Evolutionary conservation across 2,888 invertebrate genomes (phyloP).

Genomic region (Diadromus collaris): DNA sequence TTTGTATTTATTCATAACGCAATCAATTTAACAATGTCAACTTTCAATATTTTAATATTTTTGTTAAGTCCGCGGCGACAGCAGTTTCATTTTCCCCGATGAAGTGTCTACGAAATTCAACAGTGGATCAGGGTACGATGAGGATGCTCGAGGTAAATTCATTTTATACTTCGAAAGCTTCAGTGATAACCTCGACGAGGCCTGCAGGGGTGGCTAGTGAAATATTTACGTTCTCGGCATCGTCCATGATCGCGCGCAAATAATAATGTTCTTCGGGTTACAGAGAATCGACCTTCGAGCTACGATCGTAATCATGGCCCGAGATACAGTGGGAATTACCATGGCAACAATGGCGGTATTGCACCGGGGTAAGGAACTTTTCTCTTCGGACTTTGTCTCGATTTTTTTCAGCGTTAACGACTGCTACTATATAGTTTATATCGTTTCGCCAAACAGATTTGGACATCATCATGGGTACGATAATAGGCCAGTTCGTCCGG

Average conservation of each 20-base stretch:
- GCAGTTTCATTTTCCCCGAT: slow-evolving; percentile 50
- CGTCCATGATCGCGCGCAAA: background rate
- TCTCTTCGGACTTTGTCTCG: background rate
- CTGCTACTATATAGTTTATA: background rate
- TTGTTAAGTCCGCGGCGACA: slow-evolving; percentile 27
- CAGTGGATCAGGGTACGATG: slow-evolving; percentile 11
- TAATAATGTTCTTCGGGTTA: background rate
- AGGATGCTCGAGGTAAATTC: slow-evolving; percentile 24
- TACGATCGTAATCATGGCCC: background rate
- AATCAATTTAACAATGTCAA: too few species aligned
- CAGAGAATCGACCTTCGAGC: slow-evolving; percentile 2
- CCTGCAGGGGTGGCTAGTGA: background rate
- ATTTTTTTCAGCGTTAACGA: background rate
- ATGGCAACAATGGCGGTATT: slow-evolving; percentile 28
- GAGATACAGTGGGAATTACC: slow-evolving; percentile 16
- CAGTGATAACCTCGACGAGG: background rate
- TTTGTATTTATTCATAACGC: too few species aligned
- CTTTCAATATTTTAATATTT: background rate
- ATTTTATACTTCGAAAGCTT: slow-evolving; percentile 28
- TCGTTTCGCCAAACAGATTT: slow-evolving; percentile 18
- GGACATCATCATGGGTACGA: slow-evolving; percentile 19
- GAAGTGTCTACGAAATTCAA: slow-evolving; percentile 2
- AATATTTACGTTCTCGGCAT: background rate
- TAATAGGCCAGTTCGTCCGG: slow-evolving; percentile 8
- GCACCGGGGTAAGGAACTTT: slow-evolving; percentile 34